Base-by-base conservation (phyloP, 2,888 invertebrate species). In the Spatulosminthurus flaviceps region DNA sequence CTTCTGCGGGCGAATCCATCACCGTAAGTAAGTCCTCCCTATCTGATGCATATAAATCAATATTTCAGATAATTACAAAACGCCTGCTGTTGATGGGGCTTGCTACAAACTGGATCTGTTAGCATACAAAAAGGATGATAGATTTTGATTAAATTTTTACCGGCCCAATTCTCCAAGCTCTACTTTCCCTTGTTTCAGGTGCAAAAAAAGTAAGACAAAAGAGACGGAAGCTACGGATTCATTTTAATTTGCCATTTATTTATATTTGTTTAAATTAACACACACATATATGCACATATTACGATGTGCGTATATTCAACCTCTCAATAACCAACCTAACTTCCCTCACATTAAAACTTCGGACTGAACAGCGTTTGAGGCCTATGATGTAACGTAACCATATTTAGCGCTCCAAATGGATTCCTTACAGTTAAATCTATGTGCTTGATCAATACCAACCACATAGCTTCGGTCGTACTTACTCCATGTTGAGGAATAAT, bases 361-460 rank as follows among this genome's bases (percentile, higher is more conserved):
- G 34, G 34, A 34, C 34, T 34, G 9, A 7, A 34, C 9, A 9
- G 34, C n/a, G 34, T 34, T 34, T 34, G 34, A 34, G 34, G 9
- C 34, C 9, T 34, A 34, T 34, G 34, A 34, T 34, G 34, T 34
- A 13, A 21, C 34, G 70, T 70, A 34, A 29, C 70, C 70, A 70
- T 34, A 70, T 34, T 34, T 70, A 72, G 71, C 26, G 71, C 26
- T 26, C 19, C 71, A 72, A 72, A 72, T 72, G 70, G 28, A 70
- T 70, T 34, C 26, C 71, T 34, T 70, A 41, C 21, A n/a, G n/a
- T 21, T n/a, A 70, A 41, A 70, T 26, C 42, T 34, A 34, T 34
- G 34, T 34, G 34, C 34, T 34, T 34, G 34, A 34, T 34, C 34
- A 34, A 34, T 34, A 34, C 34, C 34, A 34, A 34, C 34, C 34